These are phyloP conservation scores for Malacoraja senta DNA, from an alignment of 2,797 vertebrate species.

Conservation along the genomic window DNA sequence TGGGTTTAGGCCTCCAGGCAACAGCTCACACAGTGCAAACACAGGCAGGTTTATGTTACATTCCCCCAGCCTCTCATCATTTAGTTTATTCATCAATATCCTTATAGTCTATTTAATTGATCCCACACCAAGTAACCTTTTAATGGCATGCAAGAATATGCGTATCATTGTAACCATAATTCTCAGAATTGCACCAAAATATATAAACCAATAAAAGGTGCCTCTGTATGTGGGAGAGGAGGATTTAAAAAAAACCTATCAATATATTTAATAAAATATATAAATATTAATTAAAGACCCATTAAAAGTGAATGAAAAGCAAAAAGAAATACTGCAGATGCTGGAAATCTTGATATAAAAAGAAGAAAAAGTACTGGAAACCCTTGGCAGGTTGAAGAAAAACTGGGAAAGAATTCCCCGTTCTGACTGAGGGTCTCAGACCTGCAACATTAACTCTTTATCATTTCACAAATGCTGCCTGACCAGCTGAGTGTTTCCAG, in stretches of 20 bases:
- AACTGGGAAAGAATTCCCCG: no score
- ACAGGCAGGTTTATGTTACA: conserved; percentile 67
- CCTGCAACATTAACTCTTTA: no score
- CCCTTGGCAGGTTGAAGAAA: no score
- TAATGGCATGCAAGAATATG: conserved; percentile 23
- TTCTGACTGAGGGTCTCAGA: no score
- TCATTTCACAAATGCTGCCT: no score
- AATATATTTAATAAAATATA: neutral
- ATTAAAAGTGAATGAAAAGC: no score
- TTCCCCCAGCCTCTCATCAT: conserved; percentile 37
- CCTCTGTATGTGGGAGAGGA: neutral
- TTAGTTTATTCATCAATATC: conserved; percentile 26
- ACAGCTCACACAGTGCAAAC: conserved; percentile 55
- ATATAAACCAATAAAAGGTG: neutral
- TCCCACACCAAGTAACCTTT: conserved; percentile 24
- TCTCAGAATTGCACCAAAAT: conserved; percentile 29
- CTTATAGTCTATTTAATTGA: conserved; percentile 22
- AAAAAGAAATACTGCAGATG: no score
- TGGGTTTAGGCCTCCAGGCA: conserved; percentile 74
- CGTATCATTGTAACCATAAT: conserved; percentile 14
- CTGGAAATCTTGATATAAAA: no score
- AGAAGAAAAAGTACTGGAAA: no score
- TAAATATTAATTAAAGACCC: neutral
- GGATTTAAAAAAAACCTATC: neutral
- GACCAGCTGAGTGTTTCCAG: no score